Evolutionary conservation across 2,113 vertebrate species (phyloP).

Genomic region (Orthonyx spaldingii): DNA sequence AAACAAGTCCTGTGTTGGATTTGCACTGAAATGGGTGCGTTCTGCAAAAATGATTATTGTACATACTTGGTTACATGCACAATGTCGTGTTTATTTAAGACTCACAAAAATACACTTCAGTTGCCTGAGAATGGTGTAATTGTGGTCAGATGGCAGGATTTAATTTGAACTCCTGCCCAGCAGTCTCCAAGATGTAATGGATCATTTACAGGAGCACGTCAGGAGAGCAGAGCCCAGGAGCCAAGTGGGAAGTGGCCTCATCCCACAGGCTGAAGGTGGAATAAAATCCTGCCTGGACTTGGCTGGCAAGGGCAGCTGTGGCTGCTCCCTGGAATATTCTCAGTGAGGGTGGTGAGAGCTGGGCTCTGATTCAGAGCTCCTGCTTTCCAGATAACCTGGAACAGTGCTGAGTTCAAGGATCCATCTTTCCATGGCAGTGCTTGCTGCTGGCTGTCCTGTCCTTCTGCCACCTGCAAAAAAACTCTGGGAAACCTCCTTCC

Average conservation of each 20-base stretch:
- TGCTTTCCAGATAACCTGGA: background rate
- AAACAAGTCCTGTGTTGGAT: background rate
- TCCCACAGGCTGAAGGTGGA: slow-evolving; percentile 10
- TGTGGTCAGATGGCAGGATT: slow-evolving; percentile 54
- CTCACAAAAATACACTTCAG: background rate
- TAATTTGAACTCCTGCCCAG: slow-evolving; percentile 21
- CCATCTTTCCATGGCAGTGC: background rate
- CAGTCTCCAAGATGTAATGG: slow-evolving; percentile 27
- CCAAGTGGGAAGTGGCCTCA: slow-evolving; percentile 45
- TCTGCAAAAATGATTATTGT: background rate
- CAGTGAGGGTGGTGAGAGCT: background rate
- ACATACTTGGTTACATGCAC: background rate
- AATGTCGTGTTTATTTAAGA: background rate
- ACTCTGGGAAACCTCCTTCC: background rate
- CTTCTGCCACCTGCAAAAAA: background rate
- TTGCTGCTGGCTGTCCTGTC: background rate
- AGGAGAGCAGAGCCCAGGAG: slow-evolving; percentile 14
- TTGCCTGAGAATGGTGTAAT: slow-evolving; percentile 22
- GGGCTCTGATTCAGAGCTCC: background rate
- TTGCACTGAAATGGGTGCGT: background rate
- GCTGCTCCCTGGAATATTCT: background rate
- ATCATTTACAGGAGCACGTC: slow-evolving; percentile 39
- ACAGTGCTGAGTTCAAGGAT: background rate
- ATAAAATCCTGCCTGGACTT: background rate
- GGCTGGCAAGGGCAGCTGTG: background rate